A percentile compares a stretch with the other conserved stretches of the same genome.
Conservation (phyloP, 2,797 vertebrate genomes). For the Pempheris klunzingeri region DNA sequence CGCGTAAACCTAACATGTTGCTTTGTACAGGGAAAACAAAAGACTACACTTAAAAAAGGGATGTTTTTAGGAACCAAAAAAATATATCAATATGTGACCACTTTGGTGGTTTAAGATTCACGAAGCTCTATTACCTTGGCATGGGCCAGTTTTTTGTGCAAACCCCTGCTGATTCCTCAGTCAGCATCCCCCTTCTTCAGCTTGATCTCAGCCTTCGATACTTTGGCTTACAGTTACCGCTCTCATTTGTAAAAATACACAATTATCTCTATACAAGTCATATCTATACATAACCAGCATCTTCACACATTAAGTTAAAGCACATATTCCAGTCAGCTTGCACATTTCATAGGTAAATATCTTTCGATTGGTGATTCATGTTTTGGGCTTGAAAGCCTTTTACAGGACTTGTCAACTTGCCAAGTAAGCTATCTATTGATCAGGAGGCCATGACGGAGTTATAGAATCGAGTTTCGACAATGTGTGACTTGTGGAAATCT, state of each 20-base stretch:
- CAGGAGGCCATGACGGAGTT: constrained; percentile 24
- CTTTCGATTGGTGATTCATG: constrained; percentile 36
- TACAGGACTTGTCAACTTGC: constrained; percentile 37
- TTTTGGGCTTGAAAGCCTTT: constrained; percentile 47
- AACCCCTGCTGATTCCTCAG: constrained; percentile 73
- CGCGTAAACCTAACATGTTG: constrained; percentile 60
- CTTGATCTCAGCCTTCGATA: constrained; percentile 72
- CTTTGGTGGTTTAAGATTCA: constrained; percentile 69
- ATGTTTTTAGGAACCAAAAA: constrained; percentile 52
- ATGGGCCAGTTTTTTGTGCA: constrained; percentile 80
- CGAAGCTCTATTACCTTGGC: constrained; percentile 67
- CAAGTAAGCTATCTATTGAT: constrained; percentile 39
- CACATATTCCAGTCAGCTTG: constrained; percentile 74
- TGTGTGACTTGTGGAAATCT: constrained; percentile 16
- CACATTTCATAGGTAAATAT: constrained; percentile 66
- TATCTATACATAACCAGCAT: constrained; percentile 71
- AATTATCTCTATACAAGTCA: constrained; percentile 56
- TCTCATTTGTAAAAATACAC: constrained; percentile 76
- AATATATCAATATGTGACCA: constrained; percentile 51
- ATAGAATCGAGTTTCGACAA: constrained; percentile 32
- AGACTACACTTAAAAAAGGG: constrained; percentile 22
- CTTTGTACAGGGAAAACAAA: constrained; percentile 67
- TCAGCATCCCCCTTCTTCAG: constrained; percentile 60
- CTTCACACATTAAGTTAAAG: constrained; percentile 75
- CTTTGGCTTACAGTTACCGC: constrained; percentile 82